Evolutionary conservation across 2,888 invertebrate genomes (phyloP), one percentile per base, ranked within the genome.

Genomic region (Lingula anatina): DNA sequence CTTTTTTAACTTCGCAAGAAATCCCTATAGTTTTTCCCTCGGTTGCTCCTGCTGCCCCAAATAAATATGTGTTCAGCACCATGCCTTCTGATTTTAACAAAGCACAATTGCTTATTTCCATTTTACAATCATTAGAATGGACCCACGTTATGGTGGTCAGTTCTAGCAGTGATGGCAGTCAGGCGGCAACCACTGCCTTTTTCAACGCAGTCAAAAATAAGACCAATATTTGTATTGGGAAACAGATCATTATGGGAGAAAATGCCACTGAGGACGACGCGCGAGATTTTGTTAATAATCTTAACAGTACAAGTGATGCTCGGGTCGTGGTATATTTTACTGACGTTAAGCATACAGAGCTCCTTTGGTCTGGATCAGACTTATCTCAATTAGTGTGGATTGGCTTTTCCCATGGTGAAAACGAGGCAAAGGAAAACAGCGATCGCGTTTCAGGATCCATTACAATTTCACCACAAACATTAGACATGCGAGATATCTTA

Each of bases 301-400:
- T 70, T 5, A 66, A 64, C 39, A 58, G 62, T 44, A 56, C 62
- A 44, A 62, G 63, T n/a, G 68, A 68, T 12, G 59, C 66, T 2
- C 53, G 54, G 5, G 72, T 72, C 2, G 70, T 77, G 9, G 62
- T 76, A 2, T 59, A 77, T n/a, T 70, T 75, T 47, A 69, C 74
- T 9, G 60, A 61, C 3, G 55, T 65, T 1, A 47, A 50, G 9
- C 70, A 76, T 39, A 65, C 70, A 2, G 56, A 66, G 21, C 63
- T 65, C 3, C 54, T 77, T n/a, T n/a, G n/a, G n/a, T n/a, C n/a
- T n/a, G n/a, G n/a, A n/a, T n/a, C n/a, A n/a, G n/a, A n/a, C n/a
- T n/a, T n/a, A n/a, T n/a, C n/a, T 21, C 51, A 65, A 20, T 73
- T 75, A 51, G 53, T 70, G 5, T 76, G 73, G 68, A 46, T 76